Evolutionary conservation across 2,888 invertebrate species (phyloP), one percentile per base, ranked within the genome.

Genomic region (Seira ritae): DNA sequence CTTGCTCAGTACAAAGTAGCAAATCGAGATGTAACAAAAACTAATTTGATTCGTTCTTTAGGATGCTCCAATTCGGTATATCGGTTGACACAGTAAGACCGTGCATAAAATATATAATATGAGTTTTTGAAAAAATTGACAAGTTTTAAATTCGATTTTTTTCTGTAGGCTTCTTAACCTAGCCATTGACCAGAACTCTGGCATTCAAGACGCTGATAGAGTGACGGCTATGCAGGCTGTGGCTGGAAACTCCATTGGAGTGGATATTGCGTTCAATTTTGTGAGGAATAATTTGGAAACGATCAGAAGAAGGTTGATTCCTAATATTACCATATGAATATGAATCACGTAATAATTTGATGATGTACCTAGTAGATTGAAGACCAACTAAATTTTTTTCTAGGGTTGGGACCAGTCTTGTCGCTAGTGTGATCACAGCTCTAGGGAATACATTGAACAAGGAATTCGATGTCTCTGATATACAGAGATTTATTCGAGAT

Each of bases 231-330:
- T 87, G 15, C 88, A 88, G 68, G 81, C 86, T 8, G 87, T 86
- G 1, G 87, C 85, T 22, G 87, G 84, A 20, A 88, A 88, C 69
- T 77, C 84, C 10, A 71, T 50, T 42, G 88, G 87, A 19, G 68
- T 75, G 12, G 75, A 84, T 15, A 4, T 87, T 0, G 67, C 85
- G 1, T 80, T 88, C 42, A 85, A 81, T 67, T 85, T 84, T 62
- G 69, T 88, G 17, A 67, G 83, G 50, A 81, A 84, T 31, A 84
- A 86, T 68, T 79, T 83, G 19, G 69, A 72, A 0, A 76, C 76
- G 0, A 76, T 88, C 60, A 20, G 75, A 0, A 68, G 83, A 69
- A 79, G 84, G 86, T 85, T n/a, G n/a, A n/a, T n/a, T n/a, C n/a
- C n/a, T n/a, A n/a, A n/a, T n/a, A n/a, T n/a, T n/a, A n/a, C n/a